A percentile compares a stretch with the other conserved stretches of the same genome.
phyloP scores from a whole-genome alignment of 2,797 vertebrate genomes.

The Carapus acus region DNA sequence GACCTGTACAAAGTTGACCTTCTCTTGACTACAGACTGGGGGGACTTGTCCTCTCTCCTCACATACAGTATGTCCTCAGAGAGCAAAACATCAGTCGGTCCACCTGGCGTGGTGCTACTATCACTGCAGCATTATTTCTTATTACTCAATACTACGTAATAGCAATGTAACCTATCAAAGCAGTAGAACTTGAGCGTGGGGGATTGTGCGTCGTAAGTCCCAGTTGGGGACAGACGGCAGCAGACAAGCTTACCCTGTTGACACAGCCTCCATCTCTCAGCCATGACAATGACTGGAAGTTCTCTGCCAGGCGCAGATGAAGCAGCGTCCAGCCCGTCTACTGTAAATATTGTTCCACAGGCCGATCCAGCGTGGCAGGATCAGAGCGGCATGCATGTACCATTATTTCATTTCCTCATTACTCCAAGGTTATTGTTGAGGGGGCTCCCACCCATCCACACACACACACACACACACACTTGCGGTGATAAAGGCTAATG shows the following conservation, averaged over 20 bases:
- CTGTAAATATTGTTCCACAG: conserved; percentile 50
- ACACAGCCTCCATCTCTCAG: conserved; percentile 7
- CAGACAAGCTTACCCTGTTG: not conserved
- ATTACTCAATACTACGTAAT: too few relatives aligned
- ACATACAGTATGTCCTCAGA: too few relatives aligned
- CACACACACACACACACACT: conserved; percentile 15
- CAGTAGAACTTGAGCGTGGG: too few relatives aligned
- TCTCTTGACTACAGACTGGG: too few relatives aligned
- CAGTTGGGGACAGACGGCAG: not conserved
- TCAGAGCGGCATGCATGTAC: conserved; percentile 35
- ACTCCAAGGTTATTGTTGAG: conserved; percentile 36
- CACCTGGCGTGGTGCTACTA: too few relatives aligned
- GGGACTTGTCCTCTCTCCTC: too few relatives aligned
- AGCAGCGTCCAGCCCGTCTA: conserved; percentile 7
- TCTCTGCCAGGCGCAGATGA: conserved; percentile 1
- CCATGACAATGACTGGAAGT: conserved; percentile 40
- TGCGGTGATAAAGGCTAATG: conserved; percentile 44
- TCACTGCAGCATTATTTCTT: too few relatives aligned
- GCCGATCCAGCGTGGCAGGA: conserved; percentile 28
- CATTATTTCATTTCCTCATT: conserved; percentile 60
- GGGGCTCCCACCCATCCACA: conserved; percentile 14
- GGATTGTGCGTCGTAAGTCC: not conserved
- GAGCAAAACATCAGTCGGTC: too few relatives aligned
- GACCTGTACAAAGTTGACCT: too few relatives aligned
- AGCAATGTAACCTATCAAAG: too few relatives aligned